Evolutionary conservation across 2,797 vertebrate genomes (phyloP), one percentile per base, ranked within the genome.

Genomic region (Myotis myotis): DNA sequence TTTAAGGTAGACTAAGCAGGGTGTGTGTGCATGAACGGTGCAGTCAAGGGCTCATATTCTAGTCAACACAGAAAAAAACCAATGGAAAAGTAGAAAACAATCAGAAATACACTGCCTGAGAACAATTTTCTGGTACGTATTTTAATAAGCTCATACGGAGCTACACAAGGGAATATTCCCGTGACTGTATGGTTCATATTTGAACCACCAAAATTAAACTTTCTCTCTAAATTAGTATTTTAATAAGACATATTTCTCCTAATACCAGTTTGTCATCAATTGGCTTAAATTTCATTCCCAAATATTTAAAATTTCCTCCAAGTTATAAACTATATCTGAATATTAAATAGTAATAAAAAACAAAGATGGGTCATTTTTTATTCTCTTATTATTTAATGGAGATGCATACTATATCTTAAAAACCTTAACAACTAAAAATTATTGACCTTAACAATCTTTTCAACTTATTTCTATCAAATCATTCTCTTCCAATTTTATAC

Each of bases 11-110:
- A 49, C 20, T 57, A 72, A 85, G 8, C 0, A 25, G 10, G 1
- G 2, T 64, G n/a, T 78, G 11, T 91, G 22, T 71, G 38, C 62
- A n/a, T 79, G 16, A 60, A 44, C 0, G 75, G 22, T 66, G 33
- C 66, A 62, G 70, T 62, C 51, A 62, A 28, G 57, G 30, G 15
- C 47, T 74, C 30, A 62, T 70, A 91, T 91, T 92, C 28, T 70
- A 82, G 33, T 57, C 49, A 89, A 76, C 11, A 85, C 60, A 94
- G 47, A 94, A 95, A 80, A 80, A 64, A 93, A 49, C 8, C 87
- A 75, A 41, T 28, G 11, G 2, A 57, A 88, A 88, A 84, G 23
- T 33, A 57, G 70, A 94, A 92, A 74, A 2, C 9, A 44, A 83
- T 13, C 17, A 60, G 57, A 60, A 51, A 66, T 55, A 47, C 6